phyloP scores from a whole-genome alignment of 2,888 invertebrate genomes.

The Glyphotaelius pellucidus region DNA sequence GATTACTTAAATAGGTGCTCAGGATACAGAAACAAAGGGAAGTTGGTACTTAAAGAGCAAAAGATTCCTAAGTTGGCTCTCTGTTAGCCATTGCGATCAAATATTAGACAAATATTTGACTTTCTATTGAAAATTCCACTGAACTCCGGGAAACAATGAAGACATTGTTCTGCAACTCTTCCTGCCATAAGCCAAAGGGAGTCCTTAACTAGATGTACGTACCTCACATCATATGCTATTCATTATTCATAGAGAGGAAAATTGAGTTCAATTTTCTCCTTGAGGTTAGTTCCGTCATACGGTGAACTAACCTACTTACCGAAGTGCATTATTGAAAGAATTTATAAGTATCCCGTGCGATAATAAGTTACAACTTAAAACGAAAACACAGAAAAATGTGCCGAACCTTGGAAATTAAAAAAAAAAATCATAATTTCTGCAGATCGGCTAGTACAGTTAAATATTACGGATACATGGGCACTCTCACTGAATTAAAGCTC shows the following conservation, averaged over 20 bases:
- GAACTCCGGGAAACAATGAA: constrained; percentile 64
- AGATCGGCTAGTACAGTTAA: no score
- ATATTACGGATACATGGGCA: no score
- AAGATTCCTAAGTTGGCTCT: background rate
- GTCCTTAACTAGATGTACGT: background rate
- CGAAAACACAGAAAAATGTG: no score
- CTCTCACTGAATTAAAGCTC: no score
- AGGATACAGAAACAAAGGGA: background rate
- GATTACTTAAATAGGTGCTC: background rate
- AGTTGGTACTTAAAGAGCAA: background rate
- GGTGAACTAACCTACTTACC: background rate
- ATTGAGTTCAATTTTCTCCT: background rate
- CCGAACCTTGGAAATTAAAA: no score
- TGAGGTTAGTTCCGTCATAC: background rate
- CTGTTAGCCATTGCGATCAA: constrained; percentile 56
- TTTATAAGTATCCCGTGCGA: background rate
- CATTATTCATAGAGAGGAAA: background rate
- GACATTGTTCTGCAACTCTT: constrained; percentile 62
- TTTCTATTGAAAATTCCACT: constrained; percentile 58
- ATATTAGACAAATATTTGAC: constrained; percentile 64
- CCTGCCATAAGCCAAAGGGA: constrained; percentile 5
- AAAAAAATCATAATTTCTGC: no score
- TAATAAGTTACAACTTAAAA: no score
- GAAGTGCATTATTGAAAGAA: background rate
- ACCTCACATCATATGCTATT: constrained; percentile 1